Evolutionary conservation across 2,113 vertebrate genomes (phyloP), one percentile per base, ranked within the genome.

Genomic region (Colinus virginianus): DNA sequence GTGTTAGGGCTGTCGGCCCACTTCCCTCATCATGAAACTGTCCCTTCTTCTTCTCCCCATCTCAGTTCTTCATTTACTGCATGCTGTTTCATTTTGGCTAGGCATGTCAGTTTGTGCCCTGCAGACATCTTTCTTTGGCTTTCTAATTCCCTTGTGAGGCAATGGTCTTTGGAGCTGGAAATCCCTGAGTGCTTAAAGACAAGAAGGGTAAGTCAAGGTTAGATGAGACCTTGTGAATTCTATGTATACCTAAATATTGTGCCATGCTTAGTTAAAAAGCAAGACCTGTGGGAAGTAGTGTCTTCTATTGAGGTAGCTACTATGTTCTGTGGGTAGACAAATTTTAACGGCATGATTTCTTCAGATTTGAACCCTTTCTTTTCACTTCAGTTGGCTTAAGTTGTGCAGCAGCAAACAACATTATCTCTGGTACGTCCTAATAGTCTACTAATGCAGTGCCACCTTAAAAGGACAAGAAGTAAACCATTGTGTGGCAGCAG

Each of bases 21-120:
- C 64, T 61, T 72, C 49, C 69, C 90, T 84, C 86, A 42, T 80
- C 69, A 58, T 68, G 45, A 69, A 90, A 38, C 42, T 72, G 23
- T 78, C 32, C 34, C 62, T 86, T 7, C 9, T 55, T 7, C 61
- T 48, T 34, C 38, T 25, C 82, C 87, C 71, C 82, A 75, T 30
- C 64, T 88, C 56, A 81, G n/a, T 63, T 18, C 66, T 88, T 83
- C 61, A 25, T 74, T 71, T 61, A 4, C 56, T 68, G 61, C 20
- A 3, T 8, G 23, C 30, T 36, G 9, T 42, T 81, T 71, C 66
- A 84, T 55, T 78, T 40, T 63, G 88, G 48, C 45, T 58, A 6
- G 7, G 43, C n/a, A 2, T 61, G 48, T 56, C 75, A 76, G 48
- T 21, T 1, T 17, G n/a, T 26, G 28, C 20, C 19, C 25, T 61